Evolutionary conservation across 2,113 vertebrate species (phyloP).

Genomic region (Thalassarche chlororhynchos): DNA sequence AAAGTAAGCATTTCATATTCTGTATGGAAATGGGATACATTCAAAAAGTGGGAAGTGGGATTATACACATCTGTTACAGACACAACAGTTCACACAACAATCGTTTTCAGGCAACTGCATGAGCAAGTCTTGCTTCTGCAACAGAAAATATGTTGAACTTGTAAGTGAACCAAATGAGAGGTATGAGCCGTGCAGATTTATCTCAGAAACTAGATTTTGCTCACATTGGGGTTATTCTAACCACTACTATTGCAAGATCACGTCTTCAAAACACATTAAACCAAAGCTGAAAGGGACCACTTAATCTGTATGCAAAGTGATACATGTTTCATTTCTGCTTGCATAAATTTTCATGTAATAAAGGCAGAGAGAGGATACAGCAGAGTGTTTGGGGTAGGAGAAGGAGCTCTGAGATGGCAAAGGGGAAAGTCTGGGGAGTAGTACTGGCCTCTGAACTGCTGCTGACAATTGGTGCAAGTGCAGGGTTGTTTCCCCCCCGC

Average conservation of each 20-base stretch:
- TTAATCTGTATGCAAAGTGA: background rate
- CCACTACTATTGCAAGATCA: background rate
- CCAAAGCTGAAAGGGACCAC: background rate
- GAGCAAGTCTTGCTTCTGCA: background rate
- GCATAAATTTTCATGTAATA: background rate
- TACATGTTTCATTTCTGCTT: background rate
- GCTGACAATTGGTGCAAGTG: fast-evolving
- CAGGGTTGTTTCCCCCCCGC: background rate
- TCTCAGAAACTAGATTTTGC: background rate
- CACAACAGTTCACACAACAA: background rate
- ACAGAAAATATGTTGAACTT: background rate
- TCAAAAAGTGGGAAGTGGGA: background rate
- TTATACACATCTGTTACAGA: background rate
- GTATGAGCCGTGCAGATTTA: background rate
- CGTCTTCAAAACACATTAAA: background rate
- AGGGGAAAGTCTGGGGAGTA: background rate
- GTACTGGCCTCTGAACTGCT: background rate
- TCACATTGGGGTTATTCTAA: background rate
- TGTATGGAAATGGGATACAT: background rate
- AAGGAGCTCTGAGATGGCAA: background rate
- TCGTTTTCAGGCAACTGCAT: background rate
- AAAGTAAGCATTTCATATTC: background rate
- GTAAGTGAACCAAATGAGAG: background rate
- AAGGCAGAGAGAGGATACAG: background rate
- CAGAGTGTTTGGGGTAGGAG: background rate